Evolutionary conservation across 2,888 invertebrate species (phyloP), one percentile per base, ranked within the genome.

Genomic region (Morpho helenor): DNA sequence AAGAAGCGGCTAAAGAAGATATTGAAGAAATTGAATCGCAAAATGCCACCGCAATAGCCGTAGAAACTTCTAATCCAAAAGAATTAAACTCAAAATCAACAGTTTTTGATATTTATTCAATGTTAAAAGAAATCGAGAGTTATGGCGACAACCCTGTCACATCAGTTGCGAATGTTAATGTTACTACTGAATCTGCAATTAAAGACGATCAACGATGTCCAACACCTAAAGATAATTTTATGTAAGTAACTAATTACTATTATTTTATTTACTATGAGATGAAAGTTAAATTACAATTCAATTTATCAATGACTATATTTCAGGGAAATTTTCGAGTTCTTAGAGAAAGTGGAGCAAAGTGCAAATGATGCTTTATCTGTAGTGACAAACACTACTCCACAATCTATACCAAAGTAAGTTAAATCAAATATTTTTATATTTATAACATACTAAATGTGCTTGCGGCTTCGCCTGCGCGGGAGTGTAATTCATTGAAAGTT

Each of bases 321-420:
- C 78, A 94, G 93, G 76, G 93, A 93, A 74, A 92, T 94, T 68
- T 90, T 94, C 53, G 91, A 92, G 56, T 94, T 93, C 75, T 73
- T 94, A 63, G 94, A 94, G 71, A 93, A 94, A 76, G 92, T 94
- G 0, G 94, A 94, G 64, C 85, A 88, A 66, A 90, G 89, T 56
- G 90, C 91, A 0, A 91, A 87, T 52, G 91, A 91, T 60, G 91
- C 90, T 16, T 72, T 91, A 1, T 85, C 88, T 0, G 78, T 88
- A 0, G 84, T 91, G 0, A 84, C 86, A 2, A 83, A 75, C 57
- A 76, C 80, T 7, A 78, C 82, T n/a, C 87, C 87, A 4, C 83
- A 80, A 56, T 79, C 77, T 41, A 79, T 82, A 52, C 88, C 87
- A 0, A 90, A 87, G 90, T 90, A 68, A 83, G 76, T 69, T 49